Percentiles rank a stretch among this genome's conserved stretches.
Conservation (phyloP, 2,113 vertebrate genomes). For the Holacanthus passer region DNA sequence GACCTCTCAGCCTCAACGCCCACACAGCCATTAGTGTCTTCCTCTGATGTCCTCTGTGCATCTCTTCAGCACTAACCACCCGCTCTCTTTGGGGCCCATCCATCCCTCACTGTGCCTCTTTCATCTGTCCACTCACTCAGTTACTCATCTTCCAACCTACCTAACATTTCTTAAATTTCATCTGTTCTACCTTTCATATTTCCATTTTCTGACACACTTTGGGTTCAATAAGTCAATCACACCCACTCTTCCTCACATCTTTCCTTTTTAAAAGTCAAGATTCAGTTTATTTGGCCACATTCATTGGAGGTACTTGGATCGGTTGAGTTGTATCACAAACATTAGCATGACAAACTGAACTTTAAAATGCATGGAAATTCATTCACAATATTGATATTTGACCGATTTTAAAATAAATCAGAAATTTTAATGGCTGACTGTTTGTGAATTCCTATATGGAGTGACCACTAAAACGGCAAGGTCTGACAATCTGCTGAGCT, state of each 20-base stretch:
- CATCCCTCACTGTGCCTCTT: neutral
- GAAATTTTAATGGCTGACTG: neutral
- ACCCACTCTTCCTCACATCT: neutral
- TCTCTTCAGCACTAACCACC: neutral
- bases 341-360: neutral
- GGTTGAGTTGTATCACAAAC: neutral
- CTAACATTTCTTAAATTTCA: neutral
- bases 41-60: constrained; percentile 18
- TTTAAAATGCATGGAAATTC: neutral
- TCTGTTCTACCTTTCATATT: neutral
- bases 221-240: neutral
- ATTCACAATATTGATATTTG: neutral
- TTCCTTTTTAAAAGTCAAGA: neutral
- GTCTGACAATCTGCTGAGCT: neutral
- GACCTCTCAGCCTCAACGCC: constrained; percentile 33
- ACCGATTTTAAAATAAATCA: neutral
- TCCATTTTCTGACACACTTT: neutral
- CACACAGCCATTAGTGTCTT: constrained; percentile 42
- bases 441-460: neutral
- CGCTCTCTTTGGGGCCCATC: neutral
- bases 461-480: neutral
- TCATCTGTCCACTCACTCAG: constrained; percentile 7
- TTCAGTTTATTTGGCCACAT: neutral
- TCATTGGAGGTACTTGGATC: neutral
- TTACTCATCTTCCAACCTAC: neutral